Evolutionary conservation across 2,888 invertebrate genomes (phyloP).

Genomic region (Acronicta psi): DNA sequence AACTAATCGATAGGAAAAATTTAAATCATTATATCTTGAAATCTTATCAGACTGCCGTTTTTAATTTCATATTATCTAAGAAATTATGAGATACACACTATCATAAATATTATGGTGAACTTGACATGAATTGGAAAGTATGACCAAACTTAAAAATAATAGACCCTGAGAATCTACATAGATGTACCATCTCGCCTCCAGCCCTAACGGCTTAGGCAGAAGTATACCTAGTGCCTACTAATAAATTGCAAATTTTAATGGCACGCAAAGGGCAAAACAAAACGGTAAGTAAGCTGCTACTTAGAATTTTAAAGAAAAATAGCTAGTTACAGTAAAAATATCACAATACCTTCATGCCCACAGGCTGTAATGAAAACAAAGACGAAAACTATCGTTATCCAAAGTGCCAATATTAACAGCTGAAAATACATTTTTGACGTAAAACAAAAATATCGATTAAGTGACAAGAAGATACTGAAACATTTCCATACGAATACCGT

Average conservation of each 20-base stretch:
- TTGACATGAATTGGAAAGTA: neutral
- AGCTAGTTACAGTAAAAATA: no score
- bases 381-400: constrained; percentile 11
- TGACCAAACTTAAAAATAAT: neutral
- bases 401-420: constrained; percentile 9
- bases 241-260: no score
- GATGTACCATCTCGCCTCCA: no score
- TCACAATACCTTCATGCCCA: constrained; percentile 10
- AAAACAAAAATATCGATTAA: neutral
- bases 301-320: no score
- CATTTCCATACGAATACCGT: neutral
- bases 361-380: neutral
- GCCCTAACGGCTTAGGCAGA: no score
- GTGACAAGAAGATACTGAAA: constrained; percentile 2
- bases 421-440: constrained; percentile 2
- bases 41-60: constrained; percentile 29
- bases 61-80: constrained; percentile 12
- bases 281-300: no score
- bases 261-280: no score
- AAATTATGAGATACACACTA: neutral
- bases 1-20: constrained; percentile 23
- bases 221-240: neutral
- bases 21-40: constrained; percentile 19
- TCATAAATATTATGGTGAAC: neutral
- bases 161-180: neutral